These are phyloP conservation scores for Metellina segmentata DNA, from an alignment of 2,888 invertebrate genomes.

Conservation along the genomic window DNA sequence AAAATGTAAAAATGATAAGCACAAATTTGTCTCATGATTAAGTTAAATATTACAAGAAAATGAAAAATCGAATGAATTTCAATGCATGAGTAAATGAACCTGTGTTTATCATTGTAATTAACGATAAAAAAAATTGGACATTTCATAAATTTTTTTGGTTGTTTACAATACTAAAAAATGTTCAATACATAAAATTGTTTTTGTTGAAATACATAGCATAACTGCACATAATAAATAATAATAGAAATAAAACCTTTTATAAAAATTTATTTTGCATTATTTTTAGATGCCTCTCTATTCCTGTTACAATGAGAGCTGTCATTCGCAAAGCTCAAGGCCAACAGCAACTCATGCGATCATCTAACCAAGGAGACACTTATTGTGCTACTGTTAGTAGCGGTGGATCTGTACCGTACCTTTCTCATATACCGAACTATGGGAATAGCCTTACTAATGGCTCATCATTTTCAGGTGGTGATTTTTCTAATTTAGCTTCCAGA, in stretches of 20 bases:
- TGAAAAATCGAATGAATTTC: no score
- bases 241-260: not conserved
- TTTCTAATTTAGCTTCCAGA: slow-evolving; percentile 74
- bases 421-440: slow-evolving; percentile 75
- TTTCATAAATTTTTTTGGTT: no score
- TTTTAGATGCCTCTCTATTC: slow-evolving; percentile 91
- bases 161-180: no score
- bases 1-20: no score
- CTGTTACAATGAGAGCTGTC: slow-evolving; percentile 92
- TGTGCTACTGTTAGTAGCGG: slow-evolving; percentile 71
- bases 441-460: slow-evolving; percentile 75
- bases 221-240: not conserved
- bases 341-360: slow-evolving; percentile 70
- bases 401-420: slow-evolving; percentile 71
- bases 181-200: not conserved
- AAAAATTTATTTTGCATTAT: slow-evolving; percentile 16
- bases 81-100: no score
- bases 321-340: slow-evolving; percentile 84
- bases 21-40: no score
- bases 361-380: slow-evolving; percentile 76
- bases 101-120: no score
- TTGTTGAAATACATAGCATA: not conserved
- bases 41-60: no score
- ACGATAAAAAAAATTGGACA: no score
- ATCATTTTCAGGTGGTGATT: slow-evolving; percentile 75